phyloP scores from a whole-genome alignment of 1,140 invertebrate species.

The Bicyclus anynana region DNA sequence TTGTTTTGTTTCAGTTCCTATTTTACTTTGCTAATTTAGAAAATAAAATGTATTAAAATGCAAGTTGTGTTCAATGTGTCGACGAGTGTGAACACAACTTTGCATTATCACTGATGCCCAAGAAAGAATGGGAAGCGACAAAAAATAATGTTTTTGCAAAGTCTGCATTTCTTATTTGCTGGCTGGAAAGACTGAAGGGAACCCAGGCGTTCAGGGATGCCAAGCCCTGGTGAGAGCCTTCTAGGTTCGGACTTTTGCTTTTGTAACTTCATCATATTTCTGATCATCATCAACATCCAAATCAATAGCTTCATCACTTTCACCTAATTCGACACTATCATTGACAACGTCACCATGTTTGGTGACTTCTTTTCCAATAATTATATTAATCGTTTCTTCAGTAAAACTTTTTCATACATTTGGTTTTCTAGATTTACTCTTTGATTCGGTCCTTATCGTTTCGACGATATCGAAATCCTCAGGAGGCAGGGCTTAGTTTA shows the following conservation, averaged over 20 bases:
- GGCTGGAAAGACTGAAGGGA: slow-evolving; percentile 75
- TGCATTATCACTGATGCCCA: slow-evolving; percentile 21
- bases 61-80: slow-evolving; percentile 28
- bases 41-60: slow-evolving; percentile 6
- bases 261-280: slow-evolving; percentile 59
- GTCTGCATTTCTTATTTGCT: slow-evolving; percentile 75
- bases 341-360: slow-evolving; percentile 26
- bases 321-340: slow-evolving; percentile 26
- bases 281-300: slow-evolving; percentile 41
- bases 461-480: slow-evolving; percentile 58
- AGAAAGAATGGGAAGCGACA: slow-evolving; percentile 41
- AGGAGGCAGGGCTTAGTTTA: slow-evolving; percentile 66
- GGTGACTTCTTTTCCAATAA: slow-evolving; percentile 33
- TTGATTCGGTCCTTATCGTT: slow-evolving; percentile 37
- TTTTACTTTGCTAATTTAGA: slow-evolving; percentile 26
- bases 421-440: slow-evolving; percentile 38
- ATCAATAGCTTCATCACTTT: slow-evolving; percentile 31
- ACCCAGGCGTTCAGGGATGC: slow-evolving; percentile 77
- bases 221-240: slow-evolving; percentile 77
- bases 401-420: slow-evolving; percentile 38
- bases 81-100: slow-evolving; percentile 24
- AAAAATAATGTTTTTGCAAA: slow-evolving; percentile 74
- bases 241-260: slow-evolving; percentile 75
- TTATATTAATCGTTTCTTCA: slow-evolving; percentile 31
- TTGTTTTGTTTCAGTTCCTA: slow-evolving; percentile 20